Percentiles rank a stretch among this genome's conserved stretches.
Evolutionary conservation across 2,888 invertebrate species (phyloP).

Genomic region (Yponomeuta malinellus): DNA sequence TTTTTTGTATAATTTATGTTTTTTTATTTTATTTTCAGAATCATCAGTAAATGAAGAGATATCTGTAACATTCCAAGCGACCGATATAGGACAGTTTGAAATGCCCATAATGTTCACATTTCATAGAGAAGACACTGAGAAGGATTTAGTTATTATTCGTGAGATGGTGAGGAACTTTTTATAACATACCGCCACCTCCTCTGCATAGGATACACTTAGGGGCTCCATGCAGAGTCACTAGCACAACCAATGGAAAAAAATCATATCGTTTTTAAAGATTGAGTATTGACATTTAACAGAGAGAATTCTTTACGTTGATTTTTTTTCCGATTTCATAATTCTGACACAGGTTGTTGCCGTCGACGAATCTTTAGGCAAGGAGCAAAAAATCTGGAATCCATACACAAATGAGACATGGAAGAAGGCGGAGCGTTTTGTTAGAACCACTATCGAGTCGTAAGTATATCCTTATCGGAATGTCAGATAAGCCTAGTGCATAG

Average conservation of each 20-base stretch:
- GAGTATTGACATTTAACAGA: too few species aligned
- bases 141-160: slow-evolving; percentile 48
- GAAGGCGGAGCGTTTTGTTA: slow-evolving; percentile 27
- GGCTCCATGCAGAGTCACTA: too few species aligned
- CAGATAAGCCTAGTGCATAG: not conserved
- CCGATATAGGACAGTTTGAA: slow-evolving; percentile 55
- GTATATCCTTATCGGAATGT: slow-evolving; percentile 20
- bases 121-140: slow-evolving; percentile 35
- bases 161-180: slow-evolving; percentile 52
- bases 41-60: slow-evolving; percentile 33
- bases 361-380: slow-evolving; percentile 34
- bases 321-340: not conserved
- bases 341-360: slow-evolving; percentile 44
- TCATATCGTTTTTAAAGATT: too few species aligned
- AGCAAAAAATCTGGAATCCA: slow-evolving; percentile 31
- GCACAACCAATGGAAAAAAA: too few species aligned
- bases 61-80: slow-evolving; percentile 32
- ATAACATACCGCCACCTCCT: not conserved
- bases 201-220: too few species aligned
- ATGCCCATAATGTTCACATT: slow-evolving; percentile 66
- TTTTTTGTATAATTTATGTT: not conserved
- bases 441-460: slow-evolving; percentile 32
- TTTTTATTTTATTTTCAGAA: slow-evolving; percentile 38
- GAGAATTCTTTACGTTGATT: not conserved
- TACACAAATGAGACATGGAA: slow-evolving; percentile 33